Evolutionary conservation across 2,113 vertebrate species (phyloP).

Genomic region (Calidris pygmaea): DNA sequence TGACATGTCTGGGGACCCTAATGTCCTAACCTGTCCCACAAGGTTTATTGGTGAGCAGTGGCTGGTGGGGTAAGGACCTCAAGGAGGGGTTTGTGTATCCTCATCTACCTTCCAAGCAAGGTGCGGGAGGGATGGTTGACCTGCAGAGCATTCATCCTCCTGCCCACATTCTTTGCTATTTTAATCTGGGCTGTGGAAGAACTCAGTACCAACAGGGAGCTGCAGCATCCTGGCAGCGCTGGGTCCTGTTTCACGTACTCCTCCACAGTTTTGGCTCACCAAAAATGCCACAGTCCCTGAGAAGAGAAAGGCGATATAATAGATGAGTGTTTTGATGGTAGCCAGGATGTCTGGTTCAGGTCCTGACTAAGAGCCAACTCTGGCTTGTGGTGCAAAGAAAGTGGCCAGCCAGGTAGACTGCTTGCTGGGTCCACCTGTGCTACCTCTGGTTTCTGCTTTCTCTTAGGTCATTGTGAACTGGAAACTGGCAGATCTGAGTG

Average conservation of each 20-base stretch:
- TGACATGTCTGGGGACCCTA: not conserved
- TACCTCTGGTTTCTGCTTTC: not conserved
- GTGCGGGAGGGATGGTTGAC: not conserved
- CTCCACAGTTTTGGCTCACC: not conserved
- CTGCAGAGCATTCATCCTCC: not conserved
- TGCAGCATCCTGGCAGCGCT: accelerated
- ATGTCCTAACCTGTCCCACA: not conserved
- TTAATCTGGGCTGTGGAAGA: not conserved
- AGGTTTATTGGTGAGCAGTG: not conserved
- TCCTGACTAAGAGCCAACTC: not conserved
- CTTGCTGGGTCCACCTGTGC: too few species aligned
- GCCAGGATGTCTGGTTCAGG: not conserved
- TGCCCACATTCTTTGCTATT: not conserved
- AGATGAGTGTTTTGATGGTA: not conserved
- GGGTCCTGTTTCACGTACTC: not conserved
- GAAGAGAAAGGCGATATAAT: accelerated
- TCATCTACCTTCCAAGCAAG: not conserved
- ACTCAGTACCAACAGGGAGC: not conserved
- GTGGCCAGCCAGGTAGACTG: too few species aligned
- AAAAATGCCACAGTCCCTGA: not conserved
- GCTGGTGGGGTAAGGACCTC: not conserved
- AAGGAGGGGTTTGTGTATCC: not conserved
- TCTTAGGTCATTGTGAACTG: conserved; percentile 81
- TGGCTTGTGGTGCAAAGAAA: not conserved
- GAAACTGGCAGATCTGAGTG: conserved; percentile 75